Evolutionary conservation across 2,888 invertebrate genomes (phyloP), one percentile per base, ranked within the genome.

Genomic region (Shargacucullia verbasci): DNA sequence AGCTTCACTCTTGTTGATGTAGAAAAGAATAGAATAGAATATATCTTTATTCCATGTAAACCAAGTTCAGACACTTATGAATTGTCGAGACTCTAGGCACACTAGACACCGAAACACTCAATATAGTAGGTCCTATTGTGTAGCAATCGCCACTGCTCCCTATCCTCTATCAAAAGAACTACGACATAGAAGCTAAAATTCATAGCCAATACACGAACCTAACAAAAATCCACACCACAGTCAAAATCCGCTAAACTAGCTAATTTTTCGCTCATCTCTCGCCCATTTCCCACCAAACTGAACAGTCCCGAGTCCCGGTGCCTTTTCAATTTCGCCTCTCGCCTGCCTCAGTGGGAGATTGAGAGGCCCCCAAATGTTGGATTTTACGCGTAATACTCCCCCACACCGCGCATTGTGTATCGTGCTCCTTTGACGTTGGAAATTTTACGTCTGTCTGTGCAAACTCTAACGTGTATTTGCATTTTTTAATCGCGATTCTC

Each of bases 251-350:
- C 37, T 14, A 12, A 11, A 35, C 46, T 40, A 43, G 34, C 47
- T 31, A 33, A 25, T 48, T 20, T 45, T n/a, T 57, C 44, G 45
- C 53, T 62, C 60, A 47, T 53, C 12, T 35, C 39, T 59, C 59
- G 59, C 46, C 59, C 72, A 65, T 60, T 56, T 59, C 39, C 40
- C 56, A 79, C 79, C 69, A 37, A 60, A 57, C 55, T 49, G 81
- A 79, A 67, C 70, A 71, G 67, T 76, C 74, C 70, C 79, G 73
- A 71, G 67, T 76, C 74, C 70, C 79, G 73, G 80, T 80, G 85
- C 87, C 86, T 88, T 90, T 91, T 89, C 90, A 88, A 89, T 92
- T 89, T 86, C 71, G 77, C 78, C 76, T 70, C 70, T 54, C 72
- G 62, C 71, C 67, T 76, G 61, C 79, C 81, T 79, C 84, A 72